Evolutionary conservation across 2,888 invertebrate genomes (phyloP).

Genomic region (Hyles lineata): DNA sequence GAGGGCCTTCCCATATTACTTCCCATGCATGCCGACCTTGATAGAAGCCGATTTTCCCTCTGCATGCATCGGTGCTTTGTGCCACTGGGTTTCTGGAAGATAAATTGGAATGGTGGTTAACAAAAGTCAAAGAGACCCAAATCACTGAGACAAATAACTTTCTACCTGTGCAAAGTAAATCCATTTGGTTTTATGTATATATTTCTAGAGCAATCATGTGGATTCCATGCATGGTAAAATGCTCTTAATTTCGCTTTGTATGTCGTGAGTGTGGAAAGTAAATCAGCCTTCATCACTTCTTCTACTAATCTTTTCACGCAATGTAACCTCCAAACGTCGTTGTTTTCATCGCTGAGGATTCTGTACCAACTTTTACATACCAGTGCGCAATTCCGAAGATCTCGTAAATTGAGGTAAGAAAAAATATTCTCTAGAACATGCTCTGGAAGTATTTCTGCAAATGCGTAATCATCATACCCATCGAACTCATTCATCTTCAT

Average conservation of each 20-base stretch:
- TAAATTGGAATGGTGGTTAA: slow-evolving; percentile 27
- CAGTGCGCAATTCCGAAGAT: slow-evolving; percentile 94
- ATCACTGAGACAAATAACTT: background rate
- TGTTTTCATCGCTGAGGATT: slow-evolving; percentile 96
- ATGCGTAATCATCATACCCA: slow-evolving; percentile 78
- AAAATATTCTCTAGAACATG: slow-evolving; percentile 95
- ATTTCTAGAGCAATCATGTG: slow-evolving; percentile 98
- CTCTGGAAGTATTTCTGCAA: slow-evolving; percentile 88
- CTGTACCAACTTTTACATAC: slow-evolving; percentile 97
- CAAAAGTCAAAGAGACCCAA: background rate
- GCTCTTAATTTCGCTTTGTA: slow-evolving; percentile 97
- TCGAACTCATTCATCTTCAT: slow-evolving; percentile 52
- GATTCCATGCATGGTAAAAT: slow-evolving; percentile 98
- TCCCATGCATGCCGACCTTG: slow-evolving; percentile 98
- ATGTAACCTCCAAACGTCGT: slow-evolving; percentile 97
- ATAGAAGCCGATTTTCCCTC: slow-evolving; percentile 95
- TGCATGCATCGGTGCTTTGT: slow-evolving; percentile 98
- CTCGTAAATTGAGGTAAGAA: slow-evolving; percentile 94
- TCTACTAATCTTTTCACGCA: slow-evolving; percentile 94
- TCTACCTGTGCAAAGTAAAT: slow-evolving; percentile 95
- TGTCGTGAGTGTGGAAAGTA: slow-evolving; percentile 94
- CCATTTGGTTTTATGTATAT: slow-evolving; percentile 98
- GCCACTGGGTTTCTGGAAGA: slow-evolving; percentile 95
- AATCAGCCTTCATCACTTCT: slow-evolving; percentile 94
- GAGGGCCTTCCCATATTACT: slow-evolving; percentile 98